Conservation (phyloP, 2,113 vertebrate genomes). For the Coptodon rendalli region DNA sequence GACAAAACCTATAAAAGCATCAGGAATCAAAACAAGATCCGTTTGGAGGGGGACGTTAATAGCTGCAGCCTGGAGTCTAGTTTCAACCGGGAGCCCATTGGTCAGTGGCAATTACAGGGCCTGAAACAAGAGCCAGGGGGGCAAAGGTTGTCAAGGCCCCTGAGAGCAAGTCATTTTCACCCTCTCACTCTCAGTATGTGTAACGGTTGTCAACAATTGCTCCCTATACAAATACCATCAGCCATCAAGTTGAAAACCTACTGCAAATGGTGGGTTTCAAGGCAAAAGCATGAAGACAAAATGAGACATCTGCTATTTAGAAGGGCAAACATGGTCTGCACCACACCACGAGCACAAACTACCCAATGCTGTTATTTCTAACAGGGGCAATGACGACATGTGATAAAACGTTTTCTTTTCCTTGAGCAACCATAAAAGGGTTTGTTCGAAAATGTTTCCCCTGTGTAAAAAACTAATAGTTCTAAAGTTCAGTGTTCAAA, state of each 20-base stretch:
- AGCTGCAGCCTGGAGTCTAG: slow-evolving; percentile 57
- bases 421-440: background rate
- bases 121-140: slow-evolving; percentile 60
- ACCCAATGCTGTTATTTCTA: background rate
- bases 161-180: slow-evolving; percentile 66
- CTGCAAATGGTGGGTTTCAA: background rate
- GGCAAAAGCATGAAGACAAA: background rate
- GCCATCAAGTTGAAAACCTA: background rate
- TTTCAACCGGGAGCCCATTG: slow-evolving; percentile 68
- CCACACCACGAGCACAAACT: background rate
- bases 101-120: slow-evolving; percentile 64
- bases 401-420: background rate
- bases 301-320: background rate
- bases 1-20: slow-evolving; percentile 72
- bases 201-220: slow-evolving; percentile 54
- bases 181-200: slow-evolving; percentile 44
- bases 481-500: background rate
- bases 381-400: background rate
- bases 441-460: accelerated
- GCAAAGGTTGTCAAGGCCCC: slow-evolving; percentile 68
- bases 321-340: background rate
- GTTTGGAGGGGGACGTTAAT: slow-evolving; percentile 58
- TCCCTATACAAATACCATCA: slow-evolving; percentile 56
- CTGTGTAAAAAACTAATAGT: background rate
- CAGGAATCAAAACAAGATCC: slow-evolving; percentile 71